Evolutionary conservation across 2,113 vertebrate genomes (phyloP), one percentile per base, ranked within the genome.

Genomic region (Myotis lucifugus): DNA sequence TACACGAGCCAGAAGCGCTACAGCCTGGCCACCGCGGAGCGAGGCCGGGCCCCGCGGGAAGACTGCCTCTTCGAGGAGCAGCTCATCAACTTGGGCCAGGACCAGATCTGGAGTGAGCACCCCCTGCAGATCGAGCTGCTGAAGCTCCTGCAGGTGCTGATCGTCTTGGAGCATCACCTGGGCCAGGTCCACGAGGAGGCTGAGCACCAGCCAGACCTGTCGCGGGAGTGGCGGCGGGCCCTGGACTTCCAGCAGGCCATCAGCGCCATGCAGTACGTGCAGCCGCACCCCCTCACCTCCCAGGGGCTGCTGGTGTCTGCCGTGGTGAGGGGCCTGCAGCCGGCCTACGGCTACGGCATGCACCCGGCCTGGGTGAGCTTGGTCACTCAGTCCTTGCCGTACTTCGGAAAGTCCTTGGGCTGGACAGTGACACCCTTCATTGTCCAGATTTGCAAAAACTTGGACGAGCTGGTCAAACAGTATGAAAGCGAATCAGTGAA

Each of bases 301-400:
- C 99, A 99, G 95, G 99, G 99, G 0, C 98, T 99, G 96, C 99
- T 99, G 56, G 99, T 99, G 21, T 99, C 99, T 0, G 99, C 99
- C 0, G 99, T 99, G 66, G 99, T 99, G 27, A 97, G 99, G 61
- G 99, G 99, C 19, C 98, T 99, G 90, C 99, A 99, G 96, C 99
- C 99, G 0, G 99, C 99, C 93, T 99, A 99, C 0, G 99, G 99
- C 77, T 99, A 99, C 0, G 98, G 99, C 42, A 99, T 99, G 99
- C 99, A 99, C 96, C 99, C 99, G 2, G 98, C 99, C 27, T 99
- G 99, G 99, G 99, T 99, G 64, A 98, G 98, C 6, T 97, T 99
- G 96, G 98, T 99, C 96, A 99, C 99, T 0, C 97, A 98, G 6
- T 99, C 98, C 27, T 97, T 99, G 95, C 99, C 99, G 0, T 99